phyloP scores from a whole-genome alignment of 92 coral and sea anemone genomes.

The Porites lobata region DNA sequence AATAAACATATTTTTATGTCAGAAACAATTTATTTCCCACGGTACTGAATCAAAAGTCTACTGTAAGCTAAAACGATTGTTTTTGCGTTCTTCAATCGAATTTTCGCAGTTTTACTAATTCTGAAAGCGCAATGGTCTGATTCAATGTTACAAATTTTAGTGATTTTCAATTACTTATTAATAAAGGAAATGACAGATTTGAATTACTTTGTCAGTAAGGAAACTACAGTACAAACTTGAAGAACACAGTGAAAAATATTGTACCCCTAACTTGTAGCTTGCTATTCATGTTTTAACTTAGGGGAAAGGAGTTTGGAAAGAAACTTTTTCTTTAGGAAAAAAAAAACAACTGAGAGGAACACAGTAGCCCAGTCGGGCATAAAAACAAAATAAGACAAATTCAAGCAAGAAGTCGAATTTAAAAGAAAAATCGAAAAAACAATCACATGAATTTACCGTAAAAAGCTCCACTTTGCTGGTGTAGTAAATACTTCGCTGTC shows the following conservation, averaged over 20 bases:
- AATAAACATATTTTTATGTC: background rate
- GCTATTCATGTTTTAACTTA: slow-evolving; percentile 5
- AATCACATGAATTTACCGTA: slow-evolving; percentile 19
- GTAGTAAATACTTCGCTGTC: background rate
- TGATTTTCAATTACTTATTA: slow-evolving; percentile 49
- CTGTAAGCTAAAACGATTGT: background rate
- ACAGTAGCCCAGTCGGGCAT: slow-evolving; percentile 15
- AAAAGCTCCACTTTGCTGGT: slow-evolving; percentile 9
- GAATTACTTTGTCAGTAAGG: slow-evolving; percentile 39
- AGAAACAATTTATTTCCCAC: slow-evolving; percentile 18
- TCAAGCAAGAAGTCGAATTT: background rate
- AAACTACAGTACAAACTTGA: slow-evolving; percentile 30
- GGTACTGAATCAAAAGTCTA: slow-evolving; percentile 1
- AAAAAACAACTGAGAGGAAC: background rate
- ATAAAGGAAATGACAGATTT: slow-evolving; percentile 51
- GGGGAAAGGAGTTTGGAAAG: background rate
- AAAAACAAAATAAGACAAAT: slow-evolving; percentile 1
- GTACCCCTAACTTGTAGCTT: background rate
- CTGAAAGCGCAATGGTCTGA: background rate
- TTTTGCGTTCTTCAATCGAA: background rate
- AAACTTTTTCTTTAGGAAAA: background rate
- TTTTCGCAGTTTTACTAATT: background rate
- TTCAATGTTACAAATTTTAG: slow-evolving; percentile 46
- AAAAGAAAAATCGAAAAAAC: background rate
- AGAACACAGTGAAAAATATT: background rate